These are phyloP conservation scores for Tapirus indicus DNA, from an alignment of 2,797 vertebrate genomes.

Conservation along the genomic window DNA sequence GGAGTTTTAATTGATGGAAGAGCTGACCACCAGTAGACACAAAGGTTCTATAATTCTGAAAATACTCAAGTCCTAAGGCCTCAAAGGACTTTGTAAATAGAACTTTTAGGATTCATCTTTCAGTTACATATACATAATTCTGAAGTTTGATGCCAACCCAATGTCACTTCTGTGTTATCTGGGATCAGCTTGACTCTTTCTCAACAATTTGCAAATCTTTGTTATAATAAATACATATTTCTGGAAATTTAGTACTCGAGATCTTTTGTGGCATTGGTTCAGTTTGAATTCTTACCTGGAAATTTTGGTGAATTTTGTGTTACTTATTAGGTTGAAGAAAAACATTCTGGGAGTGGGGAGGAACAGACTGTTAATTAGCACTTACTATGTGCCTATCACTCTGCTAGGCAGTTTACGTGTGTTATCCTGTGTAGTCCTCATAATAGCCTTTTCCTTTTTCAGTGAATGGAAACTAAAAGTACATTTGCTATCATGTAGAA, in stretches of 20 bases:
- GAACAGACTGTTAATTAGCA: not conserved
- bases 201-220: not conserved
- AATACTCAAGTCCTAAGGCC: not conserved
- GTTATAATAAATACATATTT: not conserved
- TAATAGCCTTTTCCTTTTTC: not conserved
- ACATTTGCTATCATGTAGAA: constrained; percentile 2
- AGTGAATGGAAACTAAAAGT: not conserved
- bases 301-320: constrained; percentile 8
- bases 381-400: not conserved
- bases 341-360: not conserved
- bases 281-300: not conserved
- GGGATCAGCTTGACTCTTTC: constrained; percentile 2
- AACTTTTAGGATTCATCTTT: not conserved
- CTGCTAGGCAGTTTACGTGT: not conserved
- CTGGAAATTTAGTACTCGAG: not conserved
- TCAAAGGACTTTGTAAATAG: not conserved
- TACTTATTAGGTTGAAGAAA: constrained; percentile 25
- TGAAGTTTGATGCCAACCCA: constrained; percentile 13
- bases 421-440: not conserved
- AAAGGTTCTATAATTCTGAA: not conserved
- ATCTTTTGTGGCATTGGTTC: not conserved
- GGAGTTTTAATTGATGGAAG: constrained; percentile 1
- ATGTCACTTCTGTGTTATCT: not conserved
- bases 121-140: not conserved
- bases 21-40: not conserved